Base-by-base conservation (phyloP, 2,113 vertebrate species). In the Columba janthina region DNA sequence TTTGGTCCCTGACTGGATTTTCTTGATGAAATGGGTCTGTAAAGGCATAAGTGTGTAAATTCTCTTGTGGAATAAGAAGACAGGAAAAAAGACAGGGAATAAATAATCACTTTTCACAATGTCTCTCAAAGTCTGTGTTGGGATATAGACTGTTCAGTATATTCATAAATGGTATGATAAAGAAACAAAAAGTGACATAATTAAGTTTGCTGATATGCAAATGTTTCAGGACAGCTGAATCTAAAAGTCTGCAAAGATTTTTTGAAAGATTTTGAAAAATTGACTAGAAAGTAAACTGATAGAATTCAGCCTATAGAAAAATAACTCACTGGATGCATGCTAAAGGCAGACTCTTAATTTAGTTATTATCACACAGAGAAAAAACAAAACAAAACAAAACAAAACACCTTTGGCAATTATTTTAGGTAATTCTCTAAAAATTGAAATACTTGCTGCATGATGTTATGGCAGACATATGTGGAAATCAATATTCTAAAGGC, bases 241-340 rank as follows among this genome's bases (percentile, higher is more conserved):
- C 15, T 61, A 20, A 53, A 50, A 5, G 0, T 65, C 69, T 72
- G 9, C 13, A 44, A 70, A 18, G 12, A 26, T 15, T 72, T 82
- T 66, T 75, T 4, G 38, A 48, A 57, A 61, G 13, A 46, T 51
- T 76, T 94, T 76, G 21, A n/a, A 57, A 83, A 6, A 54, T 4
- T 78, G 14, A 1, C 15, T 61, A 6, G 2, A 11, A 69, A 14
- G 16, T 69, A 67, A 25, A 7, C 2, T 34, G 32, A 15, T 51
- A 12, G 73, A 82, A 44, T 65, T 48, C 17, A 90, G 1, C 16
- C 13, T 28, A 3, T 12, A 72, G 50, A 44, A 53, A 56, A 74
- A 57, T 24, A 7, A 6, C 8, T 73, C n/a, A 42, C 6, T 24
- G 7, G 14, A 18, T 5, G 6, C 12, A 25, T 0, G 2, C 12